Conservation (phyloP, 1,140 invertebrate genomes). For the Atopsyche davidsoni region DNA sequence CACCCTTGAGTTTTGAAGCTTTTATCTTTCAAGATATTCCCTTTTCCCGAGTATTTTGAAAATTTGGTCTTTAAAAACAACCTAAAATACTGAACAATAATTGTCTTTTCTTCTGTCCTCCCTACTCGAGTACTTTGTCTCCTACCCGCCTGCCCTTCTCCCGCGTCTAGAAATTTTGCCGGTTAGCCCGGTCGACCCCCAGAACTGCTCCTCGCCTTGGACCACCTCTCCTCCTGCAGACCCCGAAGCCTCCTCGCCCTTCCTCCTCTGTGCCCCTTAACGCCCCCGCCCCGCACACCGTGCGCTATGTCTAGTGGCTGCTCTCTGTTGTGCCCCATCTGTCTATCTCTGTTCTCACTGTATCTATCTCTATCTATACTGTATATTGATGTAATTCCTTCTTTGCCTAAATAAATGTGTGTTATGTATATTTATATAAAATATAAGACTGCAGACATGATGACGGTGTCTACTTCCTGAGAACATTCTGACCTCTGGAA, state of each 20-base stretch:
- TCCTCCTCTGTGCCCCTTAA: background rate
- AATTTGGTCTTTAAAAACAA: no score
- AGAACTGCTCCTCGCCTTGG: no score
- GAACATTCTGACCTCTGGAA: no score
- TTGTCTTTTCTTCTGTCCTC: no score
- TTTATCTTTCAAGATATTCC: no score
- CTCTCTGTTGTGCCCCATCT: constrained; percentile 22
- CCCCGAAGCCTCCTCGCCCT: background rate
- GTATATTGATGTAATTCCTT: constrained; percentile 18
- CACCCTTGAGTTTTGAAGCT: no score
- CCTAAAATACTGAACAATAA: no score
- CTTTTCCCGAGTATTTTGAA: no score
- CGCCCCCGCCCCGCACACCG: background rate
- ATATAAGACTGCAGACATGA: constrained; percentile 12
- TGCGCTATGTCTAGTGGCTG: constrained; percentile 25
- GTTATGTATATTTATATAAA: constrained; percentile 13
- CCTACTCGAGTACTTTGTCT: no score
- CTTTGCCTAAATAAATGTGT: constrained; percentile 17
- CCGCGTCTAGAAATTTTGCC: no score
- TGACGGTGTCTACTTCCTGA: constrained; percentile 8
- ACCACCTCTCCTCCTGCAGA: background rate
- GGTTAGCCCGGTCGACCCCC: no score
- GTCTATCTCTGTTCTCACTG: constrained; percentile 20
- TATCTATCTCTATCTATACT: constrained; percentile 20
- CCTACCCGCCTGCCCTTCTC: no score